Percentiles rank a stretch among this genome's conserved stretches.
Conservation (phyloP, 2,113 vertebrate genomes). For the Opisthocomus hoazin region DNA sequence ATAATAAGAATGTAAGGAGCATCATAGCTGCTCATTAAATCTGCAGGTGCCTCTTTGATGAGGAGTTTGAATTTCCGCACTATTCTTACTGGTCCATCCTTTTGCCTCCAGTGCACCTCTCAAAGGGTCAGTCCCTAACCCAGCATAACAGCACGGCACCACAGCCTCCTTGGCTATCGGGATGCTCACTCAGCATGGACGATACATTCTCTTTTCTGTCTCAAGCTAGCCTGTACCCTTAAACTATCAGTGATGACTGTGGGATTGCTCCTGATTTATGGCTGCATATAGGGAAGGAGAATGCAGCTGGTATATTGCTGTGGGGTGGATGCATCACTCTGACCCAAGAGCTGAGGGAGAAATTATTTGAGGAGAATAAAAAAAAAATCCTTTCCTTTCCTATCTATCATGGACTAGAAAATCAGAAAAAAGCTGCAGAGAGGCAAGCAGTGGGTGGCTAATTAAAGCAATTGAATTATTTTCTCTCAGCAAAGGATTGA, state of each 20-base stretch:
- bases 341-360: not conserved
- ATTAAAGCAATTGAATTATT: constrained; percentile 71
- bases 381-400: not conserved
- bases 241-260: not conserved
- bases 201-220: not conserved
- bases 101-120: accelerated
- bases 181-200: not conserved
- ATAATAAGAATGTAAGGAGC: not conserved
- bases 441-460: constrained; percentile 58
- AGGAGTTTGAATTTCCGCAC: not conserved
- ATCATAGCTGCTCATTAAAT: not conserved
- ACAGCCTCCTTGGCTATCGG: accelerated
- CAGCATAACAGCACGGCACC: accelerated
- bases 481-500: constrained; percentile 63
- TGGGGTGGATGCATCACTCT: not conserved
- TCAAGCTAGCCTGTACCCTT: not conserved
- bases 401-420: constrained; percentile 13
- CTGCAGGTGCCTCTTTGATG: not conserved
- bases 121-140: not conserved
- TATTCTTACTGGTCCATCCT: not conserved
- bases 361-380: not conserved
- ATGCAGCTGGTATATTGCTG: not conserved
- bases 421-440: constrained; percentile 25
- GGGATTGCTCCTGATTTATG: not conserved
- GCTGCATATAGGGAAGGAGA: not conserved